Evolutionary conservation across 2,797 vertebrate species (phyloP), one percentile per base, ranked within the genome.

Genomic region (Thaleichthys pacificus): DNA sequence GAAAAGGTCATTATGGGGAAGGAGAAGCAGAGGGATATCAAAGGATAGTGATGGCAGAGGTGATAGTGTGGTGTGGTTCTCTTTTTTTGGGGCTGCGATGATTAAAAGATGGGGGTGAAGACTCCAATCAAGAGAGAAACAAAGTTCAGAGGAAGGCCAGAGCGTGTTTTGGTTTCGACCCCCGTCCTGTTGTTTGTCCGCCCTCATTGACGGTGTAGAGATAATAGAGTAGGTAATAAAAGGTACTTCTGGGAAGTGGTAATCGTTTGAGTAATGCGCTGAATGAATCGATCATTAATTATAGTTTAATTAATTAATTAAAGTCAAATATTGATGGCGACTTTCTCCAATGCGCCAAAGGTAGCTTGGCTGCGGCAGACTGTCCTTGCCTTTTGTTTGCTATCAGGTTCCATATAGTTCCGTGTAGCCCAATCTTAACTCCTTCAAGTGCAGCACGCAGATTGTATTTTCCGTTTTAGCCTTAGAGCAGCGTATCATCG

Each of bases 91-190:
- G 38, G 66, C 71, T 8, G 65, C 82, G 78, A 87, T 90, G 86
- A 88, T 90, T 86, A 87, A 88, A 91, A 84, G 80, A 80, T 80
- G 78, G 72, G 70, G 86, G 78, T 82, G 84, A 79, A 85, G 85
- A 85, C 81, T 91, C 89, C 83, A 88, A 84, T 89, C 86, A 35
- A 85, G 72, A 76, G 71, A 64, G 67, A 56, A 73, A 58, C 69
- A 2, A 69, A 74, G 79, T 79, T 82, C 49, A 26, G 54, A 60
- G 73, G 51, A 60, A 65, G 63, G 61, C 56, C 14, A 3, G 67
- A 72, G 69, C 78, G 62, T 84, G 83, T 84, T 79, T 47, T 4
- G 0, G 71, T 64, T 61, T 61, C 69, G 42, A 69, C 57, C 5
- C 3, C 57, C 30, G 77, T 81, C 60, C 71, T 38, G 79, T 75